A percentile compares a stretch with the other conserved stretches of the same genome.
Conservation (phyloP, 2,113 vertebrate species). For the Cottus gobio region DNA sequence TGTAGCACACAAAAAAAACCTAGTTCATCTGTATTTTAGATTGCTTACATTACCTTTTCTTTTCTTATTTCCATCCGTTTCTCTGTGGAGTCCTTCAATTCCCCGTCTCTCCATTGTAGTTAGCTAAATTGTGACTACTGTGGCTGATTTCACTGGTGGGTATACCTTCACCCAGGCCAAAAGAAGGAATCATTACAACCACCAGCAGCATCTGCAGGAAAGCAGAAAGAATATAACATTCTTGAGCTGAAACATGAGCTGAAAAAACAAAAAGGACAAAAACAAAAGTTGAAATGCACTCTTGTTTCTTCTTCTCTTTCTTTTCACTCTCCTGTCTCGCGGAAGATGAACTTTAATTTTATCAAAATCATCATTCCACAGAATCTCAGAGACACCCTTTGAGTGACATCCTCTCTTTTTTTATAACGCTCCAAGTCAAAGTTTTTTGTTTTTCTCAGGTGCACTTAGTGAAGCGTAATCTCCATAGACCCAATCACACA, state of each 20-base stretch:
- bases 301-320: background rate
- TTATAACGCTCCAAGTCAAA: background rate
- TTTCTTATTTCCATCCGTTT: background rate
- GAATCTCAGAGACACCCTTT: background rate
- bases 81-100: background rate
- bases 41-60: background rate
- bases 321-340: background rate
- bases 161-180: background rate
- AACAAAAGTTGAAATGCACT: too few species aligned
- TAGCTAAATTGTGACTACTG: background rate
- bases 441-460: background rate
- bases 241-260: too few species aligned
- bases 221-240: too few species aligned
- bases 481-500: background rate
- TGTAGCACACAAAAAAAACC: background rate
- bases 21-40: slow-evolving; percentile 8
- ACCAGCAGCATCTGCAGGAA: background rate
- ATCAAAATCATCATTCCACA: background rate
- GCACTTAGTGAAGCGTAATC: background rate
- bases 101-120: too few species aligned
- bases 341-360: background rate
- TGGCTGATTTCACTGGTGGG: background rate
- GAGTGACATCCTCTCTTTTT: too few species aligned
- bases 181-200: background rate
- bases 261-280: background rate